Percentiles rank a stretch among this genome's conserved stretches.
phyloP scores from a whole-genome alignment of 2,888 invertebrate genomes.

The Tenthredo notha region DNA sequence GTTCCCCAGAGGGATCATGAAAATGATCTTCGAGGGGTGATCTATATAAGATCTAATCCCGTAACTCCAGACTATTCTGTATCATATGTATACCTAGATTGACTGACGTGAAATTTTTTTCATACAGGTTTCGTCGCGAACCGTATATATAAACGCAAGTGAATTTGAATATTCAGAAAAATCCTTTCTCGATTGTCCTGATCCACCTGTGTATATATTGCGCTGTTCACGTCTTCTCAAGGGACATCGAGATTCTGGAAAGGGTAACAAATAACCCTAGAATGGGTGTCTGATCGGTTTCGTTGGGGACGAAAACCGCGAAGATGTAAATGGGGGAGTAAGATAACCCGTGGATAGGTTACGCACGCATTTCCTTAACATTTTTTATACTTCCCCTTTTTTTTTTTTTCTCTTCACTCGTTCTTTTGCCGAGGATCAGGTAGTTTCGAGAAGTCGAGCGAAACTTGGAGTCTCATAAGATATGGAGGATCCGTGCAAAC shows the following conservation, averaged over 20 bases:
- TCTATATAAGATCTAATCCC: not conserved
- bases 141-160: not conserved
- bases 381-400: not conserved
- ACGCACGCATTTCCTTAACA: slow-evolving; percentile 32
- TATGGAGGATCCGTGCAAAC: slow-evolving; percentile 46
- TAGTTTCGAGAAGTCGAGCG: slow-evolving; percentile 31
- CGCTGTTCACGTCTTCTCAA: not conserved
- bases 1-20: slow-evolving; percentile 15
- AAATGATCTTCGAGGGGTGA: slow-evolving; percentile 1
- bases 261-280: slow-evolving; percentile 15
- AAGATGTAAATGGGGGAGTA: slow-evolving; percentile 21
- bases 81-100: not conserved
- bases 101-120: not conserved
- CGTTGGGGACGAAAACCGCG: slow-evolving; percentile 19
- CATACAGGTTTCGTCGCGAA: not conserved
- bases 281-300: slow-evolving; percentile 37
- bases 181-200: not conserved
- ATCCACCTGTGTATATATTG: not conserved
- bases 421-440: not conserved
- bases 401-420: slow-evolving; percentile 4
- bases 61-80: not conserved
- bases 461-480: slow-evolving; percentile 44
- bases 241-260: not conserved
- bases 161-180: slow-evolving; percentile 16
- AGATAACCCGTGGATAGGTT: slow-evolving; percentile 40